Evolutionary conservation across 2,797 vertebrate species (phyloP), one percentile per base, ranked within the genome.

Genomic region (Poeciliopsis infans): DNA sequence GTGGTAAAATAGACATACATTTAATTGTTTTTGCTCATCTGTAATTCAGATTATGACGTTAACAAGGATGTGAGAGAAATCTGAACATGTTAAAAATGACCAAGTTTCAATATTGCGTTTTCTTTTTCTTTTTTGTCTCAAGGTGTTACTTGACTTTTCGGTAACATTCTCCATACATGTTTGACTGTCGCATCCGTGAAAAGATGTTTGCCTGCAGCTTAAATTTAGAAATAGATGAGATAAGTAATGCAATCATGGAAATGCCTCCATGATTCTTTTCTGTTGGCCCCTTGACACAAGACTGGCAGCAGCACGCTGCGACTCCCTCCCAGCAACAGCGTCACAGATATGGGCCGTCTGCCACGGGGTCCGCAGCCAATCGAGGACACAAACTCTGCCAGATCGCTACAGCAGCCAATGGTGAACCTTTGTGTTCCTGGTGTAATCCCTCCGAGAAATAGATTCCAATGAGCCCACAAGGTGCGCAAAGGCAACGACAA

Each of bases 331-430:
- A 57, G n/a, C 55, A 57, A 57, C 55, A 57, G 25, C 55, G 55
- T 57, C 55, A 57, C 55, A 57, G 55, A 57, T 28, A 28, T 57
- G n/a, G 53, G 53, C 55, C 4, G 55, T 5, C 55, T 57, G 55
- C 55, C 55, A 57, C 25, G n/a, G 55, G n/a, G 45, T 86, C 77
- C 80, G 75, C 53, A 82, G 91, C 93, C 93, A 94, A 94, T 93
- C 72, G 70, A 61, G 61, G 20, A 43, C 74, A 69, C 72, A 69
- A 72, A 74, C 72, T 76, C 77, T 83, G 76, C 77, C 79, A 88
- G 84, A 87, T 90, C 80, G 83, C 80, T 89, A 81, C 86, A 55
- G 79, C n/a, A 88, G 77, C 93, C 93, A 93, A 92, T 93, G 41
- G 86, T 46, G 68, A 72, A 64, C 4, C 49, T 81, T 57, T 86